Conservation (phyloP, 2,113 vertebrate species). For the Phaethon lepturus region DNA sequence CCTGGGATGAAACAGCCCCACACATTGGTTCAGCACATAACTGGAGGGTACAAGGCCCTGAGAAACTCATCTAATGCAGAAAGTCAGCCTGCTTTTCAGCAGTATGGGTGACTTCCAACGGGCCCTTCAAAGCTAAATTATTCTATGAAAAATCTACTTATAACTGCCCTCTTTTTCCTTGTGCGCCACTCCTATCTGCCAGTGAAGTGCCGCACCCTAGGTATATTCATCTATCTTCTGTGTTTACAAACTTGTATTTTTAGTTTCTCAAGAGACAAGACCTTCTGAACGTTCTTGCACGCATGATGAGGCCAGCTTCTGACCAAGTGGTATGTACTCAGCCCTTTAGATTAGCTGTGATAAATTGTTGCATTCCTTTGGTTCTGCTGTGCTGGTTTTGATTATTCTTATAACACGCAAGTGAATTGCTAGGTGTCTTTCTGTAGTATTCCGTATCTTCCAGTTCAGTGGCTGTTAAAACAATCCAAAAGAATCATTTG, state of each 20-base stretch:
- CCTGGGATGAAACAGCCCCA: not conserved
- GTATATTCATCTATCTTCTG: not conserved
- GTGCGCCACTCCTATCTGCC: not conserved
- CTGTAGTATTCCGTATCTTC: not conserved
- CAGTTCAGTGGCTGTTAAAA: not conserved
- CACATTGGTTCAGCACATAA: not conserved
- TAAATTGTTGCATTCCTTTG: not conserved
- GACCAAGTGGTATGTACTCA: slow-evolving; percentile 92
- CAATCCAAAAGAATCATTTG: not conserved
- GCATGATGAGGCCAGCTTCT: slow-evolving; percentile 96
- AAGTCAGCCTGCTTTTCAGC: not conserved
- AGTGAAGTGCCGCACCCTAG: not conserved
- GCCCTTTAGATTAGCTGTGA: not conserved
- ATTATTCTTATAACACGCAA: not conserved
- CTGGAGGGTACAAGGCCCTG: not conserved
- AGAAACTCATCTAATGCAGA: not conserved
- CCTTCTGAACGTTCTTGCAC: slow-evolving; percentile 92
- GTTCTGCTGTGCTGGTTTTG: not conserved
- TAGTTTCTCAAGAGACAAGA: slow-evolving; percentile 98
- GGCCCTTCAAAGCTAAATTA: not conserved
- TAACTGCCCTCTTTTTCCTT: not conserved
- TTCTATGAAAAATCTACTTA: not conserved
- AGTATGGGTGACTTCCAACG: not conserved
- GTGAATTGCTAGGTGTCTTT: not conserved
- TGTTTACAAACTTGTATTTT: not conserved